phyloP scores from a whole-genome alignment of 1,140 invertebrate genomes.

The Danaus melanippus region DNA sequence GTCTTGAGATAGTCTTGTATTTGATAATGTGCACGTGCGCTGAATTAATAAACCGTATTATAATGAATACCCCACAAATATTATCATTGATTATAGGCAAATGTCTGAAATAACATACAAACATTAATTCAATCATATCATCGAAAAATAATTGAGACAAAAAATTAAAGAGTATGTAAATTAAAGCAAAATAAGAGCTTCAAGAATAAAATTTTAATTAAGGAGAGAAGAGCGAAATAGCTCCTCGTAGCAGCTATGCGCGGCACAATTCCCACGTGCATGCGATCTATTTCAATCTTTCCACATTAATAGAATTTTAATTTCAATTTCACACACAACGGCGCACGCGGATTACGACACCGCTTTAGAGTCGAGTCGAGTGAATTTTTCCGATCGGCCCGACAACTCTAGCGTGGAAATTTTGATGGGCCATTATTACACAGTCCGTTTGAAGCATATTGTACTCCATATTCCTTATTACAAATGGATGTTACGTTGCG shows the following conservation, averaged over 20 bases:
- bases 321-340: slow-evolving; percentile 61
- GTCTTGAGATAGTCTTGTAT: too few species aligned
- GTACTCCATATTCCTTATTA: slow-evolving; percentile 31
- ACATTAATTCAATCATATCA: too few species aligned
- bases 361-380: slow-evolving; percentile 34
- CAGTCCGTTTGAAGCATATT: slow-evolving; percentile 61
- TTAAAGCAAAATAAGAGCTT: too few species aligned
- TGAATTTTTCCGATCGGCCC: slow-evolving; percentile 55
- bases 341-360: slow-evolving; percentile 49
- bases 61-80: too few species aligned
- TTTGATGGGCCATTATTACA: slow-evolving; percentile 62
- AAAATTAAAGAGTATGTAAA: too few species aligned
- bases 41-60: too few species aligned
- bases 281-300: slow-evolving; percentile 41
- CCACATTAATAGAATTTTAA: slow-evolving; percentile 60
- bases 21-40: too few species aligned
- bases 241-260: slow-evolving; percentile 15
- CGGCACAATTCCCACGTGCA: slow-evolving; percentile 21
- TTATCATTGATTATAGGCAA: too few species aligned
- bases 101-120: too few species aligned
- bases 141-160: too few species aligned
- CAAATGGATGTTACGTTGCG: slow-evolving; percentile 7
- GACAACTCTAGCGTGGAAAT: slow-evolving; percentile 54
- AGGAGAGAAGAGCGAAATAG: slow-evolving; percentile 8
- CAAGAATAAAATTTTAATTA: neutral